Base-by-base conservation (phyloP, 2,797 vertebrate genomes). In the Lateolabrax maculatus region DNA sequence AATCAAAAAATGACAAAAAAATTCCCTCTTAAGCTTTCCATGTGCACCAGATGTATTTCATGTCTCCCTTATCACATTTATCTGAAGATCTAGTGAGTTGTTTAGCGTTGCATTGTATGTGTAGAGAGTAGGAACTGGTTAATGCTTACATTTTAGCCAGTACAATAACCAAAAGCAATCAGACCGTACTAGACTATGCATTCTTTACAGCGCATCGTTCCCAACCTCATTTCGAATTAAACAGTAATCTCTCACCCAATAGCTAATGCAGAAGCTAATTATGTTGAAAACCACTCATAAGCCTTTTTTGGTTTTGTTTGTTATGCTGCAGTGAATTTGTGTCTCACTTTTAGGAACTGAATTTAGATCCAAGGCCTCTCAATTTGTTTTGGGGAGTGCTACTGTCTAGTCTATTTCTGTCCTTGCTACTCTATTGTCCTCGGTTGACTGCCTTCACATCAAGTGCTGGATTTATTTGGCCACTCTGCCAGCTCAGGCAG, bases 361-460 rank as follows among this genome's bases (percentile, higher is more conserved):
- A 80, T 92, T 89, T 81, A 89, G 81, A 91, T 91, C 74, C 71
- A 65, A 62, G 49, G 82, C 66, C 83, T 86, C 80, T 85, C 84
- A 76, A 56, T 92, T 92, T 89, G 90, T 88, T 89, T 85, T 67
- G 74, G 69, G 75, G 83, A 81, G 80, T 69, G 84, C 75, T 80
- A 88, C 84, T 86, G 89, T 92, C 89, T 87, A 65, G 89, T 89
- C 89, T 93, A 93, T 94, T 94, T 93, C 87, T 93, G 91, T 91
- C 92, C 86, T 74, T 85, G 80, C 86, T 82, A 88, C 89, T 77
- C 89, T 87, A 91, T 89, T 94, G 91, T 93, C 87, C 87, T 91
- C 85, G 85, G 79, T 89, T 92, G 90, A 93, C 88, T 93, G 88
- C 87, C 74, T 88, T 88, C 90, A 89, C 88, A 94, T 94, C 93